Evolutionary conservation across 2,888 invertebrate genomes (phyloP).

Genomic region (Patella caerulea): DNA sequence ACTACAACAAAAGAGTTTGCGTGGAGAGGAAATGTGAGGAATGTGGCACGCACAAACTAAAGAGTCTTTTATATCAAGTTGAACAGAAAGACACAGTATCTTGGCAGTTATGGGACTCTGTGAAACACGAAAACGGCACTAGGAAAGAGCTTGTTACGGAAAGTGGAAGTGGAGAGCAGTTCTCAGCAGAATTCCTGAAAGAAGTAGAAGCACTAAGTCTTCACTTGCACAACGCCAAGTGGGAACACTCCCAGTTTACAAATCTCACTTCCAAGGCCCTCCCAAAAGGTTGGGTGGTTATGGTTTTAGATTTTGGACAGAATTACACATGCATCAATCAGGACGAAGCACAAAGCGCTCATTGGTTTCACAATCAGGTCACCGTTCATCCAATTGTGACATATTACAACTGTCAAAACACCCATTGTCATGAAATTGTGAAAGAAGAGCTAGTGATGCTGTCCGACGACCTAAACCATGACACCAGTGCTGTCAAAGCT

Average conservation of each 20-base stretch:
- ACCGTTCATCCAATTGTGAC: constrained; percentile 30
- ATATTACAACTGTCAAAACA: constrained; percentile 16
- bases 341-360: constrained; percentile 32
- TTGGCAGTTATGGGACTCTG: constrained; percentile 1
- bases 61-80: neutral
- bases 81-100: neutral
- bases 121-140: neutral
- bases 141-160: neutral
- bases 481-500: neutral
- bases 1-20: neutral
- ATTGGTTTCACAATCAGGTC: constrained; percentile 29
- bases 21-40: neutral
- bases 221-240: constrained; percentile 11
- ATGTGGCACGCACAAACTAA: neutral
- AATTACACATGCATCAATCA: constrained; percentile 30
- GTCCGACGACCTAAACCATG: constrained; percentile 13
- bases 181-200: neutral
- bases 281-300: constrained; percentile 12
- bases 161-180: too few relatives aligned
- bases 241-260: constrained; percentile 20
- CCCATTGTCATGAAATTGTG: constrained; percentile 1
- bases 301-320: constrained; percentile 33
- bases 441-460: constrained; percentile 15
- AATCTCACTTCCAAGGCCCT: constrained; percentile 6
- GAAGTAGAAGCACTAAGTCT: constrained; percentile 3